A percentile compares a stretch with the other conserved stretches of the same genome.
These are phyloP conservation scores for Selenia dentaria DNA, from an alignment of 2,888 invertebrate genomes.

Conservation along the genomic window DNA sequence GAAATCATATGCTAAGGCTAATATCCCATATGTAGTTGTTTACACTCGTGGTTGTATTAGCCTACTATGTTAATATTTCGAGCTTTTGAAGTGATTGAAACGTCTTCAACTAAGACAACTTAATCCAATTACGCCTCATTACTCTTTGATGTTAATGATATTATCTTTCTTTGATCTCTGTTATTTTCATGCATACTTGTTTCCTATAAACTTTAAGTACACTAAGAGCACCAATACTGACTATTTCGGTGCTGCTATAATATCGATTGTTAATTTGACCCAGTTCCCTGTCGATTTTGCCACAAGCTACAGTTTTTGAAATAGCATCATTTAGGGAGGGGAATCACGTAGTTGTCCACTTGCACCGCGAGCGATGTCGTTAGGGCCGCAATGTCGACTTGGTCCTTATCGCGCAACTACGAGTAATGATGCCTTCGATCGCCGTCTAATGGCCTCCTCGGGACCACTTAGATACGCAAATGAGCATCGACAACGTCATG, in stretches of 20 bases:
- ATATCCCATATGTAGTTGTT: conserved; percentile 53
- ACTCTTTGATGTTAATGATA: conserved; percentile 15
- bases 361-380: conserved; percentile 62
- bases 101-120: conserved; percentile 11
- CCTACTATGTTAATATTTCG: conserved; percentile 18
- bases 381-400: conserved; percentile 64
- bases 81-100: conserved; percentile 16
- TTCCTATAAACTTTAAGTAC: background rate
- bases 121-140: conserved; percentile 6
- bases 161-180: conserved; percentile 32
- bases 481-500: conserved; percentile 72
- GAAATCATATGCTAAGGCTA: conserved; percentile 63
- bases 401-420: conserved; percentile 76
- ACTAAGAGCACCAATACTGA: background rate
- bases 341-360: conserved; percentile 68
- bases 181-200: background rate
- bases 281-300: conserved; percentile 40
- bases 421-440: conserved; percentile 82
- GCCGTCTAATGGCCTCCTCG: conserved; percentile 79
- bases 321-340: conserved; percentile 47
- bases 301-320: conserved; percentile 40
- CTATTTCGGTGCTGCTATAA: conserved; percentile 16
- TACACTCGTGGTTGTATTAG: conserved; percentile 31
- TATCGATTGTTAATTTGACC: conserved; percentile 32
- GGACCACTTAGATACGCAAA: conserved; percentile 83